Conservation (phyloP, 2,888 invertebrate species). For the Synanthedon tipuliformis region DNA sequence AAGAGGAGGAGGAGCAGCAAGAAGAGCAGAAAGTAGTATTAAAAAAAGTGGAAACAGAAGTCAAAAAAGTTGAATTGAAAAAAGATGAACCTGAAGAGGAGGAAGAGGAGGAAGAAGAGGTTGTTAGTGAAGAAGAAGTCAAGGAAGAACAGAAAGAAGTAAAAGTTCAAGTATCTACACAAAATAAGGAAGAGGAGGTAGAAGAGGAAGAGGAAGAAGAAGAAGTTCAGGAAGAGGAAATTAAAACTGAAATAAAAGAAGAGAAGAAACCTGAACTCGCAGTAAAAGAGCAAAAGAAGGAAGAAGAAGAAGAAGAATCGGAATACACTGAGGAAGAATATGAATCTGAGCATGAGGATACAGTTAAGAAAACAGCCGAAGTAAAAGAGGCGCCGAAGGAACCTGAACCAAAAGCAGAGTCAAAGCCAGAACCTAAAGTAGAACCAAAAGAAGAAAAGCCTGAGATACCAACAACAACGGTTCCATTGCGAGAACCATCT, state of each 20-base stretch:
- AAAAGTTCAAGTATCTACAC: constrained; percentile 1
- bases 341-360: constrained; percentile 15
- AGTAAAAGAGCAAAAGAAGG: constrained; percentile 4
- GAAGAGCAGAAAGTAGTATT: constrained; percentile 4
- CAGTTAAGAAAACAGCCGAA: constrained; percentile 9
- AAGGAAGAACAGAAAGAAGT: constrained; percentile 11
- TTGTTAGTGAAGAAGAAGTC: constrained; percentile 11
- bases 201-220: not conserved
- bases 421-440: constrained; percentile 7
- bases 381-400: constrained; percentile 4
- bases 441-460: constrained; percentile 8
- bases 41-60: constrained; percentile 9
- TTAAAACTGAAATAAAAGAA: constrained; percentile 18
- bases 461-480: constrained; percentile 19
- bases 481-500: constrained; percentile 49
- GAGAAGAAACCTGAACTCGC: constrained; percentile 2
- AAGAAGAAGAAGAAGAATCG: constrained; percentile 17
- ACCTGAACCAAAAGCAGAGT: constrained; percentile 10
- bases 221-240: constrained; percentile 18
- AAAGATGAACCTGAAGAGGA: constrained; percentile 10
- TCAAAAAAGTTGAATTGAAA: constrained; percentile 13
- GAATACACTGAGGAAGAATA: constrained; percentile 12
- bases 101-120: constrained; percentile 5
- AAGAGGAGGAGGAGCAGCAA: constrained; percentile 7
- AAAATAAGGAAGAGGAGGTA: constrained; percentile 4